Evolutionary conservation across 2,797 vertebrate genomes (phyloP), one percentile per base, ranked within the genome.

Genomic region (Manis crassicaudata): DNA sequence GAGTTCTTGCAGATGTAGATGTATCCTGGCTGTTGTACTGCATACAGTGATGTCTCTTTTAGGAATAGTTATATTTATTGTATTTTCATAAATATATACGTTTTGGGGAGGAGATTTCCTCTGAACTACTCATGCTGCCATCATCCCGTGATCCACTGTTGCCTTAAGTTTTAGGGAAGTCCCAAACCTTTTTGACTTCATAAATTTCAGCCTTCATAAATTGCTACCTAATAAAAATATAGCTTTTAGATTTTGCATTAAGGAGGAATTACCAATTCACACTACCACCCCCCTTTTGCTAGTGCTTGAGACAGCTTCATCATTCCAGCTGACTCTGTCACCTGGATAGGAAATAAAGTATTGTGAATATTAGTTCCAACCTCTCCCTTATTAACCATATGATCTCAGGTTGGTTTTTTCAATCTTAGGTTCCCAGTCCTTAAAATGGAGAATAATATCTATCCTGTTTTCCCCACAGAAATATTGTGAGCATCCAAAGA

Each of bases 371-470:
- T 80, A 40, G 32, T 86, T 95, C 32, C 29, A 20, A 1, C 40
- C 63, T 93, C 11, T 79, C 29, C 46, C 35, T 87, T 81, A 65
- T 62, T 77, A 68, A 40, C 50, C 9, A n/a, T 83, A 43, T 80
- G 43, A 73, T 92, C 88, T 92, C 76, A 83, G 13, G 13, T 60
- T 81, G 43, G 5, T 14, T 50, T 89, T 75, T 80, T 84, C 27
- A 58, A 10, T 88, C 32, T 72, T 72, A 17, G 16, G 21, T 77
- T 95, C 90, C 60, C 21, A 46, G 5, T 72, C 23, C 68, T 92
- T 96, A 82, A 96, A 92, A 95, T 92, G 16, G 46, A 95, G 65
- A 92, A 65, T 68, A 68, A 46, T 88, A 75, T 52, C 43, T 89
- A 10, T 70, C 77, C 46, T 85, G 6, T 95, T 85, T 88, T 82